phyloP scores from a whole-genome alignment of 2,888 invertebrate species.

The Drosophila falleni region DNA sequence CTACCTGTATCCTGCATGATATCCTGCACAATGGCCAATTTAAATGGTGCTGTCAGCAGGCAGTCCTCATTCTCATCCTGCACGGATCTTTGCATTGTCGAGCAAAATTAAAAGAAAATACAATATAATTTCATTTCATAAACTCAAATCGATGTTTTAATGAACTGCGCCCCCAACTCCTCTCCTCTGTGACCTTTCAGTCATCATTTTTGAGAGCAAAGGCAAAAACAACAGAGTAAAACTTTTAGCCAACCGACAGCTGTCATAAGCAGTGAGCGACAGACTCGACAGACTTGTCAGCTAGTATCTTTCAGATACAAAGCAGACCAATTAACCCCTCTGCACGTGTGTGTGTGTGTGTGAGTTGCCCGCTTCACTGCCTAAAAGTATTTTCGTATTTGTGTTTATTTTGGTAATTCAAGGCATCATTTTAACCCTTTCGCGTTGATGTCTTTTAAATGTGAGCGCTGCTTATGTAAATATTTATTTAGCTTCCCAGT shows the following conservation, averaged over 20 bases:
- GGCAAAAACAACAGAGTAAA: conserved; percentile 46
- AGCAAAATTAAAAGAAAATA: conserved; percentile 77
- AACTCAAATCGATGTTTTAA: conserved; percentile 59
- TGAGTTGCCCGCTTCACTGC: conserved; percentile 42
- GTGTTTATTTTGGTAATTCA: conserved; percentile 79
- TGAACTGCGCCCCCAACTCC: conserved; percentile 47
- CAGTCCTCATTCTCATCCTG: conserved; percentile 40
- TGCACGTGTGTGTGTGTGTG: conserved; percentile 19
- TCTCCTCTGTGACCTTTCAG: conserved; percentile 4
- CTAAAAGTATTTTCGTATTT: conserved; percentile 72
- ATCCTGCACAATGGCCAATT: conserved; percentile 67
- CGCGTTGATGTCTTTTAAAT: conserved; percentile 72
- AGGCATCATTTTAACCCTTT: conserved; percentile 74
- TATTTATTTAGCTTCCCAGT: conserved; percentile 54
- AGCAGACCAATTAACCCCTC: conserved; percentile 71
- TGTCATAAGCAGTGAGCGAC: conserved; percentile 73
- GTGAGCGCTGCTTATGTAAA: conserved; percentile 73
- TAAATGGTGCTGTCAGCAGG: conserved; percentile 74
- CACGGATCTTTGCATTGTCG: conserved; percentile 22
- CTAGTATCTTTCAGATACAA: conserved; percentile 66
- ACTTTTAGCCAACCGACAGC: conserved; percentile 66
- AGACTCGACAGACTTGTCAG: conserved; percentile 57
- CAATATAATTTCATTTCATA: conserved; percentile 40
- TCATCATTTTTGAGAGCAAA: conserved; percentile 31
- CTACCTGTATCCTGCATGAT: conserved; percentile 46